Base-by-base conservation (phyloP, 2,113 vertebrate genomes). In the Promerops cafer region DNA sequence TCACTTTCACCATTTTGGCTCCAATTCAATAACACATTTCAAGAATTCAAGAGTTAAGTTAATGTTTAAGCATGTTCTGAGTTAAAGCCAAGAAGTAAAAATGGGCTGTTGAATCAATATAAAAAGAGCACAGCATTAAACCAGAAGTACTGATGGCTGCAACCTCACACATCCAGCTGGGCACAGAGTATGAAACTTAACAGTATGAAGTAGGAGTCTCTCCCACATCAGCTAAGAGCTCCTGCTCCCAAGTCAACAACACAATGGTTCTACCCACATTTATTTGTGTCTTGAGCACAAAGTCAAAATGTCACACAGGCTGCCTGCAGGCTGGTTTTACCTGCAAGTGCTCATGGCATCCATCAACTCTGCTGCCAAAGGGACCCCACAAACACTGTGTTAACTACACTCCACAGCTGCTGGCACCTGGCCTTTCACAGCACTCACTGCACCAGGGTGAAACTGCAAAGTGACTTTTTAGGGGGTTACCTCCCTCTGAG, bases 331-430 rank as follows among this genome's bases (percentile, higher is more conserved):
- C 35, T 74, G 83, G 13, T 19, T 75, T 39, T 27, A 64, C 1
- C 59, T 27, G 39, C 0, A 0, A 76, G 63, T 42, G 39, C 68
- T 35, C n/a, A 3, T 1, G 31, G 45, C 45, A 80, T 50, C 78
- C 54, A 77, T 24, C 83, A 54, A 6, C n/a, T n/a, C 22, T 9
- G 2, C 52, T 72, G 28, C 57, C 49, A 31, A 17, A 16, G 24
- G 54, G 54, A 33, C 16, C 37, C 35, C 57, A 28, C 7, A 28
- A 57, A n/a, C 23, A 33, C 35, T 2, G 6, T 2, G 17, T 3
- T 52, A 63, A 3, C 31, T 3, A 0, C 52, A 28, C 78, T 17
- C 26, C 35, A 15, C 39, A 47, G 3, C 59, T 76, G 54, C 69
- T 27, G 33, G 30, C 35, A 40, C 11, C 56, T 42, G 26, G 17